Evolutionary conservation across 2,888 invertebrate species (phyloP).

Genomic region (Megalurothrips usitatus): DNA sequence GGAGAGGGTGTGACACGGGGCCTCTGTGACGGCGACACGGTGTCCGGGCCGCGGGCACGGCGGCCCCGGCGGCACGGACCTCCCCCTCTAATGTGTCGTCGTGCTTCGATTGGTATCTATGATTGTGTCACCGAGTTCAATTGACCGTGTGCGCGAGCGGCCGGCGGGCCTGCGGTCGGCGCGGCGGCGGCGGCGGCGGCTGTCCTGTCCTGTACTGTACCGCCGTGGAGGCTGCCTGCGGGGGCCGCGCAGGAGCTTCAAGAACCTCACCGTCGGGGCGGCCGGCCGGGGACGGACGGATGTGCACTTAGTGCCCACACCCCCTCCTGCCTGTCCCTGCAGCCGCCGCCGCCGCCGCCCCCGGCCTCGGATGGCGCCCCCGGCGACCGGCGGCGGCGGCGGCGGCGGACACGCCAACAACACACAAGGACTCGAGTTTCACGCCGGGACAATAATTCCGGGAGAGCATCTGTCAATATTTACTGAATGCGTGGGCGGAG

Average conservation of each 20-base stretch:
- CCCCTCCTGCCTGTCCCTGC: too few species aligned
- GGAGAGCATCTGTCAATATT: conserved; percentile 7
- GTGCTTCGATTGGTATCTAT: conserved; percentile 20
- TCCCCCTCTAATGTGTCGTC: background rate
- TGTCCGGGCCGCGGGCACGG: too few species aligned
- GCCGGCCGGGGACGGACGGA: too few species aligned
- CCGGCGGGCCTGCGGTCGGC: background rate
- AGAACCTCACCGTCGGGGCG: too few species aligned
- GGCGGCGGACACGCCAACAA: too few species aligned
- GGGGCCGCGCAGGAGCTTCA: too few species aligned
- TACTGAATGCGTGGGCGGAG: background rate
- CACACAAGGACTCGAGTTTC: background rate
- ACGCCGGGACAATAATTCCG: background rate
- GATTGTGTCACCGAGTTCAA: conserved; percentile 22
- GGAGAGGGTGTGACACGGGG: too few species aligned
- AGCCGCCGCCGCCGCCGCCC: background rate
- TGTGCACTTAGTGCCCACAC: too few species aligned
- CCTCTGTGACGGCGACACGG: too few species aligned
- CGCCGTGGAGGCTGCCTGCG: background rate
- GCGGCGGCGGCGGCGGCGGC: background rate
- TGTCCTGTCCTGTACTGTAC: background rate
- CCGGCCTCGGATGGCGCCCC: background rate
- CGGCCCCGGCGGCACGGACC: too few species aligned
- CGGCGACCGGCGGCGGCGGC: too few species aligned
- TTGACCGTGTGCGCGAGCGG: background rate